Evolutionary conservation across 2,888 invertebrate species (phyloP), one percentile per base, ranked within the genome.

Genomic region (Muschampia plurimacula): DNA sequence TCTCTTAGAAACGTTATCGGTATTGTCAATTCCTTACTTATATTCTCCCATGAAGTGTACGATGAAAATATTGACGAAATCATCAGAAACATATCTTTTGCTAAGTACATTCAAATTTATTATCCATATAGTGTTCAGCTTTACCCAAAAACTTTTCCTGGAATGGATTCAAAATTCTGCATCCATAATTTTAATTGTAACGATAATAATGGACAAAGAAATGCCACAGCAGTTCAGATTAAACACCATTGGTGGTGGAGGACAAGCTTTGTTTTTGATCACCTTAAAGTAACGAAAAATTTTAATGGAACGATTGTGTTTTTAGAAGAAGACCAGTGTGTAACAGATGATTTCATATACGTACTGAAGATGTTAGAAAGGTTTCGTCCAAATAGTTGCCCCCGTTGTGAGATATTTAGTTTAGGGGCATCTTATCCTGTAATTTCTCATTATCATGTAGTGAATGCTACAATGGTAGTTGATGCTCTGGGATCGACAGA

Each of bases 221-320:
- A 81, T 28, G 75, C 78, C 2, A 64, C 57, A 0, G 74, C 81
- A 7, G 81, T 81, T 5, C 89, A 89, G 67, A 65, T 72, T 5
- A 89, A 89, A 69, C 83, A 84, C 28, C 84, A 84, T 65, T 87
- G 85, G 88, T 89, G 87, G 89, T 89, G 86, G 89, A 84, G 82
- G 72, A 74, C 78, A 3, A 85, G 82, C 60, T 80, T 81, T 22
- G 79, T 89, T 0, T 89, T 89, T 71, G 83, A 87, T 39, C 68
- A 82, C 66, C 41, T 88, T 13, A 69, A 77, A 39, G 74, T 75
- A 0, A 73, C 85, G 75, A 13, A 85, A 71, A 74, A 86, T 79
- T 75, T 86, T 67, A 64, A 88, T 62, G 44, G 78, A 69, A 7
- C 76, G 68, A 7, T 83, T 52, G 66, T 81, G 70, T 73, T 75